Percentiles rank a stretch among this genome's conserved stretches.
phyloP scores from a whole-genome alignment of 2,113 vertebrate genomes.

The Hippocampus barbouri region DNA sequence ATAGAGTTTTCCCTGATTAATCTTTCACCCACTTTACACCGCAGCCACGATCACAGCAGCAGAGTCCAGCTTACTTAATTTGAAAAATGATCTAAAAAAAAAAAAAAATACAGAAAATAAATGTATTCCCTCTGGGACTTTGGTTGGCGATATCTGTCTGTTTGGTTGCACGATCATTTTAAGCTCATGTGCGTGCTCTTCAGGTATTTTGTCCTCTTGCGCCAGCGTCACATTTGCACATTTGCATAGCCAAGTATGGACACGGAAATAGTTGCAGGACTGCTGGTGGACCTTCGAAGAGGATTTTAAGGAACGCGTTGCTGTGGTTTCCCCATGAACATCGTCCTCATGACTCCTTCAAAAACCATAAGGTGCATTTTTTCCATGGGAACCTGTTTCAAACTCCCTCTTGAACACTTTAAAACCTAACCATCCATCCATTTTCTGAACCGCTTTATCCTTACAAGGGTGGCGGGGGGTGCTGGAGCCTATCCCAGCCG shows the following conservation, averaged over 20 bases:
- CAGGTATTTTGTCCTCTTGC: background rate
- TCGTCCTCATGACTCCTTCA: too few species aligned
- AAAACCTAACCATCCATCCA: too few species aligned
- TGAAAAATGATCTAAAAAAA: slow-evolving; percentile 66
- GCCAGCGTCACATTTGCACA: background rate
- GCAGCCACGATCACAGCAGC: slow-evolving; percentile 42
- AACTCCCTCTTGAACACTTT: too few species aligned
- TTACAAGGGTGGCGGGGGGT: too few species aligned
- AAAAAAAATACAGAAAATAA: slow-evolving; percentile 61
- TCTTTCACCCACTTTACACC: slow-evolving; percentile 63
- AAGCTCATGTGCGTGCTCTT: background rate
- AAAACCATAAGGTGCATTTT: too few species aligned
- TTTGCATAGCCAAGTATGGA: background rate
- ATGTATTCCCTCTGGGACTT: slow-evolving; percentile 63
- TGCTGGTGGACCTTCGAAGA: background rate
- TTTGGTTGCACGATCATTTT: slow-evolving; percentile 18
- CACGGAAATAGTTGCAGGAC: background rate
- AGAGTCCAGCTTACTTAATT: slow-evolving; percentile 69
- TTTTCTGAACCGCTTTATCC: too few species aligned
- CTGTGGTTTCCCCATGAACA: too few species aligned
- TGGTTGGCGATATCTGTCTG: slow-evolving; percentile 56
- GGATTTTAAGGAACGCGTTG: too few species aligned
- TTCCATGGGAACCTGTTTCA: too few species aligned
- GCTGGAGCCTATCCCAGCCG: too few species aligned
- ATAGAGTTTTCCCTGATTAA: slow-evolving; percentile 73